Percentiles rank a stretch among this genome's conserved stretches.
These are phyloP conservation scores for Heteromurus nitidus DNA, from an alignment of 2,888 invertebrate genomes.

Conservation along the genomic window DNA sequence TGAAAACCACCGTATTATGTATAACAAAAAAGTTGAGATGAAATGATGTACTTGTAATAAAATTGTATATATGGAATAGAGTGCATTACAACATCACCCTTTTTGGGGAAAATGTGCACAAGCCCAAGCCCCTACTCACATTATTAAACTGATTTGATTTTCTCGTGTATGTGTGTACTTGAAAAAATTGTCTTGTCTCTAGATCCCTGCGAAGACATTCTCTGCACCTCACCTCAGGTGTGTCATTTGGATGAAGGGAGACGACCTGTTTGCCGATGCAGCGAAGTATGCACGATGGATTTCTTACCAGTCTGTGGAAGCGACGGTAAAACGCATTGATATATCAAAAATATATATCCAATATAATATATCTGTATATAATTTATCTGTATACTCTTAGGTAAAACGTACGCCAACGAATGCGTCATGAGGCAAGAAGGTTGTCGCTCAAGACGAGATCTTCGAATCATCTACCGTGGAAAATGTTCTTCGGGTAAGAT, in stretches of 20 bases:
- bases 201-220: constrained; percentile 90
- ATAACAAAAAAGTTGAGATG: not conserved
- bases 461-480: constrained; percentile 87
- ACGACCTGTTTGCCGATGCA: constrained; percentile 87
- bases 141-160: constrained; percentile 35
- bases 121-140: no score
- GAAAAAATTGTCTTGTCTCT: constrained; percentile 73
- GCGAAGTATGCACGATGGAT: constrained; percentile 82
- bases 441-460: constrained; percentile 84
- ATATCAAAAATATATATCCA: no score
- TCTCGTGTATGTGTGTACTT: constrained; percentile 20
- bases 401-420: constrained; percentile 87
- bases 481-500: constrained; percentile 86
- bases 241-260: constrained; percentile 88
- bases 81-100: not conserved
- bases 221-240: constrained; percentile 86
- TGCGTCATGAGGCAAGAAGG: constrained; percentile 87
- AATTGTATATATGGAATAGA: no score
- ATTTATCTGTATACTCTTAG: no score
- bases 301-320: constrained; percentile 84
- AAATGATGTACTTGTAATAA: not conserved
- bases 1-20: no score
- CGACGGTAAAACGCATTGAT: constrained; percentile 77
- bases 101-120: not conserved
- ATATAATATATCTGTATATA: no score